phyloP scores from a whole-genome alignment of 2,113 vertebrate species.

The Crocuta crocuta region DNA sequence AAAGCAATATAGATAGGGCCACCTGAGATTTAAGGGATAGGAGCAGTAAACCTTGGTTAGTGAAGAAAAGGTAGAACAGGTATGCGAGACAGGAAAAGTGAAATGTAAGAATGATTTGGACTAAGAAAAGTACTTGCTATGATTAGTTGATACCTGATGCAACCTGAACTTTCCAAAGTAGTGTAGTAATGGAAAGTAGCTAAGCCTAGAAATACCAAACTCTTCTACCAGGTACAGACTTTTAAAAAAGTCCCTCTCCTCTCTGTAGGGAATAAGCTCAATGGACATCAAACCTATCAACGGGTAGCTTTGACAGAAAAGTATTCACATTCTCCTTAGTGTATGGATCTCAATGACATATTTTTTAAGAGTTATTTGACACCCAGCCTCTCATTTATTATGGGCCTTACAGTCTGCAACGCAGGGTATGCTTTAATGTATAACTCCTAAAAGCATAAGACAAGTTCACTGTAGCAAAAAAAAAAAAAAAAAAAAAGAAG shows the following conservation, averaged over 20 bases:
- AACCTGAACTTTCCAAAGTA: background rate
- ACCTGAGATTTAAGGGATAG: background rate
- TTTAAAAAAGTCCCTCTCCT: background rate
- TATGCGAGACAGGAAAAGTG: background rate
- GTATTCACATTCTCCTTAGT: background rate
- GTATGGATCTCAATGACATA: background rate
- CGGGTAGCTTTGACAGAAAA: background rate
- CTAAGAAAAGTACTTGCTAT: background rate
- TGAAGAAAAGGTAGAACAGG: background rate
- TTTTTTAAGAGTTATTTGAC: conserved; percentile 1
- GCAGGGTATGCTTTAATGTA: background rate
- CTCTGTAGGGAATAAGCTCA: background rate
- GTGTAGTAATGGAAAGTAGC: background rate
- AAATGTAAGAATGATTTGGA: background rate
- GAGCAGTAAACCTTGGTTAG: background rate
- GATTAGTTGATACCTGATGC: background rate
- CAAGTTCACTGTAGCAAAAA: background rate
- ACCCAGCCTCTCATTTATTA: background rate
- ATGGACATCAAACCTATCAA: background rate
- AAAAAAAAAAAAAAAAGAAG: too few relatives aligned
- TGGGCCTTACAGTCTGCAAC: background rate
- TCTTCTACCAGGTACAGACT: background rate
- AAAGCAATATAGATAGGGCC: background rate
- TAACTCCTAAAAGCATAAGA: background rate
- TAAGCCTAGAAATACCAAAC: background rate